Evolutionary conservation across 2,888 invertebrate genomes (phyloP).

Genomic region (Cylloceria caligata): DNA sequence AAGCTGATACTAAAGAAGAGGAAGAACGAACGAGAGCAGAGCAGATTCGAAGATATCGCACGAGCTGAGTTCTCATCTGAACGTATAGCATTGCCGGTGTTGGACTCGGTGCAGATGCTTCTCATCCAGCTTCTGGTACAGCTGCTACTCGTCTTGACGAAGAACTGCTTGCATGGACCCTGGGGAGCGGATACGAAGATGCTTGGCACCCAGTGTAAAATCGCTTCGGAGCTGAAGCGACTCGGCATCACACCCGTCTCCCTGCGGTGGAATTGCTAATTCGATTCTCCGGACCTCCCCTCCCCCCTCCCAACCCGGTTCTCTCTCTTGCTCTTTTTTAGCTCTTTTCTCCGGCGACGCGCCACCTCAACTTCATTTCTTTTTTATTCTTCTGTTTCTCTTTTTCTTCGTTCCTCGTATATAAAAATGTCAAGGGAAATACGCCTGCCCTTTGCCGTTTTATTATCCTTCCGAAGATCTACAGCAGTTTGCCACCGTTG

Average conservation of each 20-base stretch:
- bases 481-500: slow-evolving; percentile 58
- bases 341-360: slow-evolving; percentile 11
- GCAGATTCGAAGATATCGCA: slow-evolving; percentile 79
- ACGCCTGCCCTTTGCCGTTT: slow-evolving; percentile 61
- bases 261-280: slow-evolving; percentile 78
- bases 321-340: background rate
- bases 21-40: slow-evolving; percentile 60
- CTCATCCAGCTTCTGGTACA: slow-evolving; percentile 68
- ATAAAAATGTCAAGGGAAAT: slow-evolving; percentile 63
- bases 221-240: slow-evolving; percentile 54
- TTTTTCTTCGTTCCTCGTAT: slow-evolving; percentile 47
- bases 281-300: slow-evolving; percentile 65
- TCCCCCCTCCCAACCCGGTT: slow-evolving; percentile 33
- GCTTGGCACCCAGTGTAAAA: slow-evolving; percentile 11
- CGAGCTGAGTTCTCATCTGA: slow-evolving; percentile 66
- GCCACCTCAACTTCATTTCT: slow-evolving; percentile 31
- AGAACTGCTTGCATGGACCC: slow-evolving; percentile 75
- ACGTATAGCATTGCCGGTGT: slow-evolving; percentile 50
- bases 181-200: slow-evolving; percentile 64
- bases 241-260: slow-evolving; percentile 73
- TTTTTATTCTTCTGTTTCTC: slow-evolving; percentile 11
- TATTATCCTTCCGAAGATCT: slow-evolving; percentile 58
- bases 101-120: slow-evolving; percentile 54
- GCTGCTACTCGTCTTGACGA: slow-evolving; percentile 77
- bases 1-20: slow-evolving; percentile 25